Percentiles rank a stretch among this genome's conserved stretches.
These are phyloP conservation scores for Uromys caudimaculatus DNA, from an alignment of 2,797 vertebrate genomes.

Conservation along the genomic window DNA sequence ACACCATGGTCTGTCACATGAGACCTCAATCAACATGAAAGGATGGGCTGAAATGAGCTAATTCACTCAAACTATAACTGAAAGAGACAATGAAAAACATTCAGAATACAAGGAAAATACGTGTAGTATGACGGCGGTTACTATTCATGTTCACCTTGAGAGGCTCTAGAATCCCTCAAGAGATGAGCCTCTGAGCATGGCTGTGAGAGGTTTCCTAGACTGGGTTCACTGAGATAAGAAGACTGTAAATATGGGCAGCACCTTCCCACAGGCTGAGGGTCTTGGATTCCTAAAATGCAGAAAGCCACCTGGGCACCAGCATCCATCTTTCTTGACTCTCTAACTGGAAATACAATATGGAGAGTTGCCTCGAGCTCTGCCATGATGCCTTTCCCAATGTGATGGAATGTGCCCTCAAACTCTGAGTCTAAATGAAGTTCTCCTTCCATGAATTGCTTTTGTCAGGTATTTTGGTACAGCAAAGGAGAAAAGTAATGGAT, in stretches of 20 bases:
- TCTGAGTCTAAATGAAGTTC: no score
- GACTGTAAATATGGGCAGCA: neutral
- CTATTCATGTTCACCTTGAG: neutral
- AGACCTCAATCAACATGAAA: neutral
- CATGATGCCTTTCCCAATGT: neutral
- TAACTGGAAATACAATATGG: neutral
- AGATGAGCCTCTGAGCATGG: neutral
- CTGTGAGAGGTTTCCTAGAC: neutral
- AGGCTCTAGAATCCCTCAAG: neutral
- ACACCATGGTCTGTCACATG: neutral
- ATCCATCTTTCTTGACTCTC: neutral
- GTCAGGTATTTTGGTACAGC: neutral
- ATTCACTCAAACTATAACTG: constrained; percentile 3
- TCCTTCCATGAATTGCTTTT: neutral
- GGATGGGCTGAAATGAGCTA: neutral
- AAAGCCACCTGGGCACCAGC: neutral
- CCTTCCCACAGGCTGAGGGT: neutral
- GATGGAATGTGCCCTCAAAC: neutral
- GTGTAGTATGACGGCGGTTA: neutral
- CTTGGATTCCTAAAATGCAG: neutral
- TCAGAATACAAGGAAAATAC: neutral
- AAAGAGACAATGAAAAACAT: neutral
- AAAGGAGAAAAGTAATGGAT: neutral
- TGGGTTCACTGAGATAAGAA: no score
- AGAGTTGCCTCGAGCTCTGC: neutral